Base-by-base conservation (phyloP, 2,888 invertebrate genomes). In the Sycophila texana region DNA sequence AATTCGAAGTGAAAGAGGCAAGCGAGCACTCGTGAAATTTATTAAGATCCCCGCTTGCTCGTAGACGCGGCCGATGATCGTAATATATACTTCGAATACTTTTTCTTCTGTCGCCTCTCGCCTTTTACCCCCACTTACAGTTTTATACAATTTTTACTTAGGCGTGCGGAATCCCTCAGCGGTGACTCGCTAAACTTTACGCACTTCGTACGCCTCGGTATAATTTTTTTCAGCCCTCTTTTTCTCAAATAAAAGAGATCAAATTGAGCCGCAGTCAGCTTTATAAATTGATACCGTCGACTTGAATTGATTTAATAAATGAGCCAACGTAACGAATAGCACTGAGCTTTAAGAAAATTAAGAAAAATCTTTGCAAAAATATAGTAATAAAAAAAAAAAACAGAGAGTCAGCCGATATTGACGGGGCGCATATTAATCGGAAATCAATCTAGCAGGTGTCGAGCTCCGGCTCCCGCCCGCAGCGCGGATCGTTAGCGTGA, bases 1-100 rank as follows among this genome's bases (percentile, higher is more conserved):
- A 88, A 88, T 86, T 87, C 84, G 81, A 84, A 63, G 73, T 72
- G 60, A 73, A 73, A 75, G 78, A 47, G 58, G 76, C 73, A 75
- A 10, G 22, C 18, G 20, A 3, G 47, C 76, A 77, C 82, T 75
- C 68, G 51, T 67, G 70, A 83, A 85, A 86, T 87, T 87, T 86
- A 87, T 87, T 82, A 81, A 77, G 66, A 74, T 65, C 57, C 80
- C 73, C 20, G 39, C n/a, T 49, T 12, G 47, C 51, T 39, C 39
- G 39, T 39, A 39, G 61, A 22, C 68, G 58, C 51, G 49, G 80
- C 60, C 81, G 84, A 86, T 86, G 84, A 86, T 83, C 81, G 80
- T 81, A 84, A 82, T 77, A 77, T 39, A 39, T 77, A 80, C 65
- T 74, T 80, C 66, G 58, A 66, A 13, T 18, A 47, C 63, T 47